These are phyloP conservation scores for Sebastes trivittatus DNA, from an alignment of 2,797 vertebrate genomes.

Conservation along the genomic window DNA sequence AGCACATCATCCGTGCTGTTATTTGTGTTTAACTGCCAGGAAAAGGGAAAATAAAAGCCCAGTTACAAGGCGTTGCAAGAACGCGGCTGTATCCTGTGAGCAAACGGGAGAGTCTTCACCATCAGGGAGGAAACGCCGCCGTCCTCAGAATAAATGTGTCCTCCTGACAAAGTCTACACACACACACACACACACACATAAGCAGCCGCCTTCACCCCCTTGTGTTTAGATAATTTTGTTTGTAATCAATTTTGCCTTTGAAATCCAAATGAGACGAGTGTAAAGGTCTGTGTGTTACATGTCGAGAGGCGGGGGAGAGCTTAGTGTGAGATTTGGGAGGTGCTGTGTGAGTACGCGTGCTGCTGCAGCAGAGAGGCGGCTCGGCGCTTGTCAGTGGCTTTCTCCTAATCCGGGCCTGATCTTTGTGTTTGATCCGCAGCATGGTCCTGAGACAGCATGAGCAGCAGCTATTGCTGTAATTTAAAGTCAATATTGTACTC, in stretches of 20 bases:
- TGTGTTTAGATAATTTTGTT: slow-evolving; percentile 49
- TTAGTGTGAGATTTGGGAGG: slow-evolving; percentile 76
- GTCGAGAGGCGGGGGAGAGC: slow-evolving; percentile 66
- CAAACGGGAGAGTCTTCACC: slow-evolving; percentile 51
- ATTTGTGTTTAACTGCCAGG: slow-evolving; percentile 82
- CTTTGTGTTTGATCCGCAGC: slow-evolving; percentile 85
- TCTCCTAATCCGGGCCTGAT: slow-evolving; percentile 85
- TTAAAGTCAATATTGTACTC: slow-evolving; percentile 85
- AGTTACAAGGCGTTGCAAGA: slow-evolving; percentile 66
- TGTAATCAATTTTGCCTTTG: slow-evolving; percentile 78
- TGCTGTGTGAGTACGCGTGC: slow-evolving; percentile 47
- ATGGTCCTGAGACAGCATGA: slow-evolving; percentile 82
- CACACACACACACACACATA: not conserved
- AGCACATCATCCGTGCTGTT: slow-evolving; percentile 75
- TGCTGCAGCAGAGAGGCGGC: slow-evolving; percentile 64
- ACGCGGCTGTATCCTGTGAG: slow-evolving; percentile 71
- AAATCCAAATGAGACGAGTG: slow-evolving; percentile 71
- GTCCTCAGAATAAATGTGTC: slow-evolving; percentile 37
- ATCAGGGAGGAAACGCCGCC: slow-evolving; percentile 62
- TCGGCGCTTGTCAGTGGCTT: slow-evolving; percentile 83
- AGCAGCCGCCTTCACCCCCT: slow-evolving; percentile 19
- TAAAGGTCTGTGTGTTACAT: slow-evolving; percentile 66
- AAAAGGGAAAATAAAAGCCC: slow-evolving; percentile 76
- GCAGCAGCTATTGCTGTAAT: slow-evolving; percentile 84
- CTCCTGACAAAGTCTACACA: slow-evolving; percentile 27